Evolutionary conservation across 2,888 invertebrate genomes (phyloP), one percentile per base, ranked within the genome.

Genomic region (Phania funesta): DNA sequence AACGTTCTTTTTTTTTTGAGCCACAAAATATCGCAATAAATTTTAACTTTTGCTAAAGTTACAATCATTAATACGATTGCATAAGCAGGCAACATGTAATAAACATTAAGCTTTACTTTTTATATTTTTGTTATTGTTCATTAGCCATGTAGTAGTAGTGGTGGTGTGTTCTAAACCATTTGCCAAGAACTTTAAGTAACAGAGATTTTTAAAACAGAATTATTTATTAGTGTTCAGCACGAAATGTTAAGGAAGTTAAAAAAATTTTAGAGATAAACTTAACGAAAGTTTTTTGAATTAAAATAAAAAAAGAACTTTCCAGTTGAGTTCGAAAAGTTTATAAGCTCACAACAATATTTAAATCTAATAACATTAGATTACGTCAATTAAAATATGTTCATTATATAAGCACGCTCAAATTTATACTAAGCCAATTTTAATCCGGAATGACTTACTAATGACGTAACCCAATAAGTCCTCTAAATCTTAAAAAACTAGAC

Each of bases 1-100:
- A 46, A 44, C 18, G 32, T 56, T 20, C 9, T 35, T 18, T n/a
- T 54, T 29, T 41, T 44, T 41, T 35, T 35, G 11, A 3, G 38
- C 2, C 26, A 52, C n/a, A 20, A 5, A 56, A 58, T 29, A 26
- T 8, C 26, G 11, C 54, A 64, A 74, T 65, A 58, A 58, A 29
- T 60, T 68, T 62, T 24, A 44, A 54, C 58, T 75, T 67, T 67
- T 56, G 46, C 48, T 65, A 35, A 65, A 58, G 60, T 24, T 58
- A 54, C 62, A 70, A 46, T 48, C 62, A 64, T 71, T 78, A 78
- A 70, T 56, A 20, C 50, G 56, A 18, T 64, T 78, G 64, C 64
- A 65, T 71, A 78, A 71, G 50, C 78, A 50, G 60, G 16, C 48
- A 54, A 35, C 58, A 29, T 65, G 54, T 56, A 65, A 75, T 38